These are phyloP conservation scores for Bursaphelenchus okinawaensis DNA, from an alignment of 2,888 invertebrate genomes.

Conservation along the genomic window DNA sequence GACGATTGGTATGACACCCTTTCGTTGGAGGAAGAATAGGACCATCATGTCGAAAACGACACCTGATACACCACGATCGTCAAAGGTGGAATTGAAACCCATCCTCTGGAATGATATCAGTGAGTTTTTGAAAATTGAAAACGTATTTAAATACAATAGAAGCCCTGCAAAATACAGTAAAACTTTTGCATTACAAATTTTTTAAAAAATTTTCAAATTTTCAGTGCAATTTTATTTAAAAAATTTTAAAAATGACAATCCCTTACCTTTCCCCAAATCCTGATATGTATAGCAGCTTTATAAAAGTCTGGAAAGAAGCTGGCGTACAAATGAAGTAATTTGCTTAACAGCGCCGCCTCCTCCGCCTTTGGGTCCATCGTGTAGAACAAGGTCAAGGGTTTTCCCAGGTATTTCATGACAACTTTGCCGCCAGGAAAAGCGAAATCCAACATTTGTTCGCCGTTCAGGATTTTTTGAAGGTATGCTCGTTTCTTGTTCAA, in stretches of 20 bases:
- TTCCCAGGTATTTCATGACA: background rate
- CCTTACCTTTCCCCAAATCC: background rate
- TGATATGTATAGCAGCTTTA: background rate
- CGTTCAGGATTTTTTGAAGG: background rate
- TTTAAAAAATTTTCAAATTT: too few species aligned
- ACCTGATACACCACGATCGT: slow-evolving; percentile 1
- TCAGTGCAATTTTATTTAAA: too few species aligned
- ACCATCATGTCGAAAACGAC: background rate
- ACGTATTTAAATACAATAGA: too few species aligned
- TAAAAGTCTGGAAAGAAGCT: background rate
- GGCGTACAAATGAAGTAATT: background rate
- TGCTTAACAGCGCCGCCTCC: background rate
- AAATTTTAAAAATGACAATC: background rate
- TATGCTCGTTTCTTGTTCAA: background rate
- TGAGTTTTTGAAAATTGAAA: background rate
- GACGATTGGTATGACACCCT: background rate
- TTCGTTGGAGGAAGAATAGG: background rate
- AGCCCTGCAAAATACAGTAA: too few species aligned
- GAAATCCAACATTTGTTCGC: background rate
- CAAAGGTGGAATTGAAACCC: background rate
- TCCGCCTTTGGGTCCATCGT: background rate
- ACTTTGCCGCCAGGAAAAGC: background rate
- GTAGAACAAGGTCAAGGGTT: background rate
- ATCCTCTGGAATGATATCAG: background rate
- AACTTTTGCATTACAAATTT: too few species aligned